Percentiles rank a stretch among this genome's conserved stretches.
Conservation (phyloP, 2,797 vertebrate genomes). For the Picus viridis region DNA sequence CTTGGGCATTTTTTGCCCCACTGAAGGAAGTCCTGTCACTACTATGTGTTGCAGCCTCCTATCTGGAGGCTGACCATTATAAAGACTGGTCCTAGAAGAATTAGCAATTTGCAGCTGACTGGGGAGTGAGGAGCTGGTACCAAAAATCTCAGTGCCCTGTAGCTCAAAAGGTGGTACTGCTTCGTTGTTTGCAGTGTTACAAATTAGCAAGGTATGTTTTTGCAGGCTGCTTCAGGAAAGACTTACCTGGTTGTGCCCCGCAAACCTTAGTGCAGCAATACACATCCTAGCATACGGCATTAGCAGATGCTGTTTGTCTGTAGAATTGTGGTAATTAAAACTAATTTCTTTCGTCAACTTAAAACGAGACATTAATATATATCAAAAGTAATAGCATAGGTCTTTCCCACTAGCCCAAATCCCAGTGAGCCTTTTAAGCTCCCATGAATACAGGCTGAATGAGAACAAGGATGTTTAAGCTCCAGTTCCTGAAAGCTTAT, state of each 20-base stretch:
- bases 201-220: neutral
- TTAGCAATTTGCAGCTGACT: neutral
- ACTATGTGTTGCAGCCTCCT: neutral
- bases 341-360: neutral
- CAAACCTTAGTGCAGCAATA: neutral
- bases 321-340: neutral
- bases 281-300: too few relatives aligned
- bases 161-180: neutral
- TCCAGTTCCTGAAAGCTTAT: neutral
- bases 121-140: neutral
- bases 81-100: neutral
- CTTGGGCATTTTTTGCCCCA: neutral
- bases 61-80: neutral
- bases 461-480: neutral
- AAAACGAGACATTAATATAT: neutral
- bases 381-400: neutral
- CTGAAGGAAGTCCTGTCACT: neutral
- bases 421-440: neutral
- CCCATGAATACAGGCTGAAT: neutral
- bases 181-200: neutral
- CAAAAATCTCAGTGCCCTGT: neutral
- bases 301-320: neutral
- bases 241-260: fast-evolving
- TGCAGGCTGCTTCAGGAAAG: neutral
- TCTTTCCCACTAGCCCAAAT: neutral